Evolutionary conservation across 2,888 invertebrate genomes (phyloP), one percentile per base, ranked within the genome.

Genomic region (Allophyes oxyacanthae): DNA sequence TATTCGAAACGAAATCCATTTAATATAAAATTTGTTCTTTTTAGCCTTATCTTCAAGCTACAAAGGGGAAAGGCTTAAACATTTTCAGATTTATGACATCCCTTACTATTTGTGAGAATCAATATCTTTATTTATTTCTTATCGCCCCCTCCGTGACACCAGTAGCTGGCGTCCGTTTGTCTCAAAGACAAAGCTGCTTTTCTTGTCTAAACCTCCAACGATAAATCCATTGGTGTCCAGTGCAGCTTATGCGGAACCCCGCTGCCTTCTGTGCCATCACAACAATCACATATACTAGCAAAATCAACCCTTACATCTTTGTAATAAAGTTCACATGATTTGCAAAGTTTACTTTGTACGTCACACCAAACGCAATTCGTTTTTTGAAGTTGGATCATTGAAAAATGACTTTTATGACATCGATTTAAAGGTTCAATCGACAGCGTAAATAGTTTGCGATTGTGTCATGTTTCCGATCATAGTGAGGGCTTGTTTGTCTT

Each of bases 221-320:
- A 90, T 89, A 89, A 89, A 88, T 89, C 89, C 86, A 86, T 86
- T 87, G 87, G 87, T 89, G 89, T 89, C 89, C 88, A 79, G 79
- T 79, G 88, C 89, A 89, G 89, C 88, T 87, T 87, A 87, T 66
- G 62, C 74, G 69, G 61, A 66, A 64, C 72, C 78, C 75, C 71
- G 78, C 71, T 65, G 78, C 63, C 65, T 72, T 63, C 72, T 62
- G 45, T 61, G 58, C 72, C 68, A 78, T 70, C 46, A 58, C 41
- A 51, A 55, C 43, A 52, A 9, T 3, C 34, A 25, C 6, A 53
- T 43, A 32, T 8, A 49, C 49, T 53, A 53, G 6, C 9, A 7
- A 76, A 65, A 52, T 36, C 7, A 45, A 49, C 13, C 34, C 52
- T 56, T 69, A 57, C 38, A 0, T 1, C 37, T 45, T 30, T 8